Percentiles rank a stretch among this genome's conserved stretches.
Conservation (phyloP, 2,113 vertebrate genomes). For the Brienomyrus brachyistius region DNA sequence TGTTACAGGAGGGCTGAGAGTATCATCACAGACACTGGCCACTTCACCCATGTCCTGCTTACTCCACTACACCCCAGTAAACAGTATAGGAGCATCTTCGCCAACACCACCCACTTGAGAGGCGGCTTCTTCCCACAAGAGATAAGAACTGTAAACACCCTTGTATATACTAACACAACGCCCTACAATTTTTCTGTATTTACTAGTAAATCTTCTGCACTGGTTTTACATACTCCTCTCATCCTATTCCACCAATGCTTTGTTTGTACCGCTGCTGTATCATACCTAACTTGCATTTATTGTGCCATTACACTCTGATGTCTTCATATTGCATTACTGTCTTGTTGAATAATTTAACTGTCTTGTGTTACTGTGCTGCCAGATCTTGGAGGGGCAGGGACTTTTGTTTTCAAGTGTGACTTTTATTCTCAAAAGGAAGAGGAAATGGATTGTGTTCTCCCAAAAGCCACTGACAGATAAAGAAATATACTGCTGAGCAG, state of each 20-base stretch:
- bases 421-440: too few relatives aligned
- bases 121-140: not conserved
- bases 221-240: not conserved
- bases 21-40: not conserved
- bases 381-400: too few relatives aligned
- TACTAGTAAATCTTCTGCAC: not conserved
- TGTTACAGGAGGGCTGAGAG: not conserved
- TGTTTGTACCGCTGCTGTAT: not conserved
- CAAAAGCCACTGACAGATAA: too few relatives aligned
- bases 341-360: not conserved
- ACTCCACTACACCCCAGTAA: not conserved
- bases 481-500: too few relatives aligned
- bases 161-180: not conserved
- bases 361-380: not conserved
- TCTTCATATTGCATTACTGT: not conserved
- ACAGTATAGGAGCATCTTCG: not conserved
- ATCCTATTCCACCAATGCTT: not conserved
- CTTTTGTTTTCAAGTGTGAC: too few relatives aligned
- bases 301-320: not conserved
- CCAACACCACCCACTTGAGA: not conserved
- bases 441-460: too few relatives aligned
- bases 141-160: not conserved
- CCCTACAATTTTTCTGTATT: not conserved
- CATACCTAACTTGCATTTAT: not conserved
- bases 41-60: not conserved